A percentile compares a stretch with the other conserved stretches of the same genome.
phyloP scores from a whole-genome alignment of 2,113 vertebrate species.

The Oryzias melastigma region DNA sequence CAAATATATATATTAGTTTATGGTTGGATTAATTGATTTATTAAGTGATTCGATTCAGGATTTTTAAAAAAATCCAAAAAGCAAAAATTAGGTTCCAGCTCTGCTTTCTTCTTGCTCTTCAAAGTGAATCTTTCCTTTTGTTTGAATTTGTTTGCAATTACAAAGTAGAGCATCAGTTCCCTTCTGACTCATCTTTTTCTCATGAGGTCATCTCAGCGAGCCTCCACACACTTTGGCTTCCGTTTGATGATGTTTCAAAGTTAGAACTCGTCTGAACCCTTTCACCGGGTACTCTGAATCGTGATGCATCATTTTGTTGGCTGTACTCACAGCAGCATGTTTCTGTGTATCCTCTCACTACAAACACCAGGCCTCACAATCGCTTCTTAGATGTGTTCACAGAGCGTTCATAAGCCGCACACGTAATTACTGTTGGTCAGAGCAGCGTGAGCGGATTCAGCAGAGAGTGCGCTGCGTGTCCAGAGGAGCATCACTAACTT shows the following conservation, averaged over 20 bases:
- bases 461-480: slow-evolving; percentile 62
- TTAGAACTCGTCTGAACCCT: neutral
- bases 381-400: slow-evolving; percentile 65
- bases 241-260: slow-evolving; percentile 26
- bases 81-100: neutral
- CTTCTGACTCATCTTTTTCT: slow-evolving; percentile 14
- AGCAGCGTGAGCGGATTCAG: slow-evolving; percentile 67
- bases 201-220: slow-evolving; percentile 21
- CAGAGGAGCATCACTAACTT: slow-evolving; percentile 75
- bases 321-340: slow-evolving; percentile 15
- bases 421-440: slow-evolving; percentile 72
- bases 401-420: slow-evolving; percentile 68
- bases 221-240: slow-evolving; percentile 1
- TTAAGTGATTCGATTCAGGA: too few species aligned
- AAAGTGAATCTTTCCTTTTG: slow-evolving; percentile 16
- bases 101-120: neutral
- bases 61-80: too few species aligned
- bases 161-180: slow-evolving; percentile 5
- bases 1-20: too few species aligned
- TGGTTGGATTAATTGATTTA: too few species aligned
- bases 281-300: slow-evolving; percentile 16
- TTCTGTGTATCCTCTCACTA: slow-evolving; percentile 44
- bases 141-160: slow-evolving; percentile 12
- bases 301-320: slow-evolving; percentile 22
- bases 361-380: slow-evolving; percentile 58